Evolutionary conservation across 1,140 invertebrate species (phyloP), one percentile per base, ranked within the genome.

Genomic region (Lasioglossum baleicum): DNA sequence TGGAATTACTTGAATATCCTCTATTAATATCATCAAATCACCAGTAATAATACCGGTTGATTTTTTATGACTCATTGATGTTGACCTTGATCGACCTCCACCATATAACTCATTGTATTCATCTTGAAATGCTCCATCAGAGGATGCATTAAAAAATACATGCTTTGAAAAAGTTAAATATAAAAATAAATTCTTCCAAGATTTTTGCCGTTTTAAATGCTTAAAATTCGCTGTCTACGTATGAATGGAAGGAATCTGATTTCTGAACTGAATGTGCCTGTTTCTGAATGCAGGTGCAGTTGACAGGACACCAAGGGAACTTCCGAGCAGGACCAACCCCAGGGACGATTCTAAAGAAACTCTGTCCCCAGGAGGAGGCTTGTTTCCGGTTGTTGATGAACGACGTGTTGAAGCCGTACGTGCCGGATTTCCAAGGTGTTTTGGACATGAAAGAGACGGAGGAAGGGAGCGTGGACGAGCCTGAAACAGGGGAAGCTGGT

Each of bases 281-380:
- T 53, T 53, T 58, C n/a, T 26, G 13, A 13, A 31, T 61, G 31
- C 48, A 92, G 92, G 91, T 99, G 48, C 98, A 99, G 91, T 93
- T 98, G 44, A 97, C 97, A 44, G 97, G 97, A 7, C 97, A 98
- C 91, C 97, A 98, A 93, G 97, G 98, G 51, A 99, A 98, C 93
- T 99, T 99, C 93, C 97, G 97, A 90, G 96, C 97, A 7, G 98
- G 98, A 10, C 96, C 97, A 13, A 96, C 97, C 85, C 97, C 97
- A 84, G 98, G 98, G 44, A 98, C 98, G 7, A 98, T 99, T 78
- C 92, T 99, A 83, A 99, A 99, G 93, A 98, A 98, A 93, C 94
- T 98, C 11, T 97, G 97, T 88, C 95, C 95, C 3, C 96, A 97
- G 91, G 98, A 99, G 93, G 97, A 98, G 90, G 94, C 95, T 68